phyloP scores from a whole-genome alignment of 2,888 invertebrate species.

The Idaea aversata region DNA sequence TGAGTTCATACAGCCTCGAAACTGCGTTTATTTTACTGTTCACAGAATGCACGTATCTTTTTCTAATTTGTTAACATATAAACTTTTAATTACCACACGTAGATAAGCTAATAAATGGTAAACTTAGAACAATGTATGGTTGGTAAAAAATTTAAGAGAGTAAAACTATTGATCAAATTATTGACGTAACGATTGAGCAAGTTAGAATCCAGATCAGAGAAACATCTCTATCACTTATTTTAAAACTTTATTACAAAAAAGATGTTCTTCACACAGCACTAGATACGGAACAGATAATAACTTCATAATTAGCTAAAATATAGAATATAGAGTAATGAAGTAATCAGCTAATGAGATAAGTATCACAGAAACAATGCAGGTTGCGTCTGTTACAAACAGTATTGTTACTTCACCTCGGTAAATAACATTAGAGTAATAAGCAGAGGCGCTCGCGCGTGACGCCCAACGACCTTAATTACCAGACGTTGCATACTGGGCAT shows the following conservation, averaged over 20 bases:
- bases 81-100: no score
- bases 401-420: slow-evolving; percentile 44
- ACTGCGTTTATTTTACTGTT: no score
- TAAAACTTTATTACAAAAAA: background rate
- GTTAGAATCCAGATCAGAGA: background rate
- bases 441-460: slow-evolving; percentile 53
- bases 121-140: no score
- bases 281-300: background rate
- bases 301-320: background rate
- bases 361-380: slow-evolving; percentile 18
- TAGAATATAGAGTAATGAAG: slow-evolving; percentile 1
- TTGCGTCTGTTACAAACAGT: slow-evolving; percentile 30
- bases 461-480: slow-evolving; percentile 51
- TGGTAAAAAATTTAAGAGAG: no score
- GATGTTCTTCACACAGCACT: background rate
- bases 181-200: background rate
- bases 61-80: no score
- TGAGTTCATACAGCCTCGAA: no score
- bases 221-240: background rate
- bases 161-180: background rate
- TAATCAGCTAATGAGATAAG: background rate
- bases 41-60: no score
- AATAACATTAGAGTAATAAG: slow-evolving; percentile 42
- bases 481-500: slow-evolving; percentile 37
- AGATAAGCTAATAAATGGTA: no score